A percentile compares a stretch with the other conserved stretches of the same genome.
These are phyloP conservation scores for Rhadina sibilatrix DNA, from an alignment of 2,113 vertebrate species.

Conservation along the genomic window DNA sequence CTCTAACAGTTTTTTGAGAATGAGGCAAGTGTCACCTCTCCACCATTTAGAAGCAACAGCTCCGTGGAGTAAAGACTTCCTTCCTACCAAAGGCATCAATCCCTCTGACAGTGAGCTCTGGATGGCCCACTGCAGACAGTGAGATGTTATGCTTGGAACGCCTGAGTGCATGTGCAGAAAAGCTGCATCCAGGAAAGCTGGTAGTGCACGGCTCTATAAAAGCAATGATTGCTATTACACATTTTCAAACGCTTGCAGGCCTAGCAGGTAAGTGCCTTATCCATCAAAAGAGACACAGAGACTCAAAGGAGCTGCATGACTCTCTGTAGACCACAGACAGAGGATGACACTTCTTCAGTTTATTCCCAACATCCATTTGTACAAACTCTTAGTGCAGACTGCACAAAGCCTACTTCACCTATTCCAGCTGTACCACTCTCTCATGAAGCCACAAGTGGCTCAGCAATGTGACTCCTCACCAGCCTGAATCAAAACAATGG, in stretches of 20 bases:
- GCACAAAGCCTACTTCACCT: not conserved
- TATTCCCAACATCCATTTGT: not conserved
- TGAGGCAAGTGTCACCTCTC: not conserved
- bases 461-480: not conserved
- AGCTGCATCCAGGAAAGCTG: not conserved
- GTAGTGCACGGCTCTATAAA: not conserved
- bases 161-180: not conserved
- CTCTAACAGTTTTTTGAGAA: not conserved
- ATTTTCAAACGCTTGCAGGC: not conserved
- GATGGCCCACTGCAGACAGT: not conserved
- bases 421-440: not conserved
- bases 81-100: not conserved
- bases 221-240: not conserved
- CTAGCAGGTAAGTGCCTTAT: not conserved
- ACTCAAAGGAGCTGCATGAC: not conserved
- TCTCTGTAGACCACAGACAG: not conserved
- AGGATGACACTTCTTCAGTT: not conserved
- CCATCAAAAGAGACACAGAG: not conserved
- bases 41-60: not conserved
- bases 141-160: not conserved
- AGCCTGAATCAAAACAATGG: not conserved
- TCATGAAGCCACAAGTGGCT: not conserved
- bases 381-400: not conserved
- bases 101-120: not conserved
- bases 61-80: not conserved